Percentiles rank a stretch among this genome's conserved stretches.
Evolutionary conservation across 2,888 invertebrate genomes (phyloP).

Genomic region (Tanypteryx hageni): DNA sequence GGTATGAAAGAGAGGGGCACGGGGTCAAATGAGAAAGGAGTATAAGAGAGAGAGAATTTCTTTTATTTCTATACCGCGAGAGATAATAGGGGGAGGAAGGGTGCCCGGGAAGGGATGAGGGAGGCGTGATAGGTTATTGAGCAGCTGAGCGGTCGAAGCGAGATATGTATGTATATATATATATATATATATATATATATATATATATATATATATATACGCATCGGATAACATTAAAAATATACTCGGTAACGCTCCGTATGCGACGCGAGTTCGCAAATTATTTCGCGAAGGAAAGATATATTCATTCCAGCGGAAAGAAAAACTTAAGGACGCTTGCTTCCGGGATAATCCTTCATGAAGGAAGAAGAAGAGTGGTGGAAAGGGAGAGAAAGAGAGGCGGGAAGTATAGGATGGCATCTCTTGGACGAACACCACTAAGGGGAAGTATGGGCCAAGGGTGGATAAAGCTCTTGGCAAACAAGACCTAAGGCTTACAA

Average conservation of each 20-base stretch:
- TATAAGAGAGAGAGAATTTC: neutral
- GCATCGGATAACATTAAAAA: no score
- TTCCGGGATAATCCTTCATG: neutral
- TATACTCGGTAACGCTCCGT: no score
- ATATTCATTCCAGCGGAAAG: neutral
- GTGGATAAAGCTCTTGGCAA: conserved; percentile 18
- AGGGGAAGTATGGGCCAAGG: neutral
- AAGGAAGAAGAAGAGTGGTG: neutral
- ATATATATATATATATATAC: no score
- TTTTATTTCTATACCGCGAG: neutral
- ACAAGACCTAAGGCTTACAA: neutral
- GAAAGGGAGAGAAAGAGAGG: neutral
- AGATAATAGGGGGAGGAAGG: no score
- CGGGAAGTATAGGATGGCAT: neutral
- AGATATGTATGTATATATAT: no score
- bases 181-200: no score
- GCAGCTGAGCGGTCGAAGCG: no score
- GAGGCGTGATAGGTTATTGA: no score
- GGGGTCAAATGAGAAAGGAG: neutral
- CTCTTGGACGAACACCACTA: neutral
- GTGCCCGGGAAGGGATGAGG: neutral
- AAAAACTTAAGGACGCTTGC: neutral
- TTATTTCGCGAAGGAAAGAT: no score
- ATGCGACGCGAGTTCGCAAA: no score
- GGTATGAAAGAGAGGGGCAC: neutral